Evolutionary conservation across 2,888 invertebrate species (phyloP).

Genomic region (Acronicta alni): DNA sequence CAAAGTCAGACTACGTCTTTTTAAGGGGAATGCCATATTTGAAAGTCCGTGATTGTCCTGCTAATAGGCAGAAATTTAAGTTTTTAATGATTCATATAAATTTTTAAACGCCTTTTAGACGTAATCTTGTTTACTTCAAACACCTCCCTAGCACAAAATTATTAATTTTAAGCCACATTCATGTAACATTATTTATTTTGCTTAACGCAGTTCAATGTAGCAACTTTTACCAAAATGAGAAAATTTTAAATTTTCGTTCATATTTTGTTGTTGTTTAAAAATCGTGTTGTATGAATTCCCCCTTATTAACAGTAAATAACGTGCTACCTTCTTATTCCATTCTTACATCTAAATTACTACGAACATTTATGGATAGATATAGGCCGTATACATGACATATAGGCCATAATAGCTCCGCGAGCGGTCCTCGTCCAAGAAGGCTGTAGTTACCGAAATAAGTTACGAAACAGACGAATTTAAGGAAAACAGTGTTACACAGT

Average conservation of each 20-base stretch:
- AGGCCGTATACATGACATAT: slow-evolving; percentile 32
- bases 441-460: background rate
- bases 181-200: too few relatives aligned
- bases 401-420: slow-evolving; percentile 40
- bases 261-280: too few relatives aligned
- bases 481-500: background rate
- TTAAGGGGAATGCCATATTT: background rate
- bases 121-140: too few relatives aligned
- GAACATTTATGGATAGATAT: slow-evolving; percentile 22
- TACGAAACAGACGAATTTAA: background rate
- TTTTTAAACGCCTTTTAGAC: too few relatives aligned
- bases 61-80: too few relatives aligned
- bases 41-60: too few relatives aligned
- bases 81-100: too few relatives aligned
- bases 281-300: background rate
- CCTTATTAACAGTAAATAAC: slow-evolving; percentile 1
- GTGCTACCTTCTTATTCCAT: background rate
- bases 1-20: slow-evolving; percentile 13
- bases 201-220: too few relatives aligned
- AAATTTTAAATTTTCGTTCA: too few relatives aligned
- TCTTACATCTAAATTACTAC: slow-evolving; percentile 40
- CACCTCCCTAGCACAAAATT: too few relatives aligned
- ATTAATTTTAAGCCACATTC: too few relatives aligned
- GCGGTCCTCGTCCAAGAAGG: slow-evolving; percentile 23
- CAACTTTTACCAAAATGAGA: too few relatives aligned